These are phyloP conservation scores for Crax fasciolata DNA, from an alignment of 2,797 vertebrate genomes.

Conservation along the genomic window DNA sequence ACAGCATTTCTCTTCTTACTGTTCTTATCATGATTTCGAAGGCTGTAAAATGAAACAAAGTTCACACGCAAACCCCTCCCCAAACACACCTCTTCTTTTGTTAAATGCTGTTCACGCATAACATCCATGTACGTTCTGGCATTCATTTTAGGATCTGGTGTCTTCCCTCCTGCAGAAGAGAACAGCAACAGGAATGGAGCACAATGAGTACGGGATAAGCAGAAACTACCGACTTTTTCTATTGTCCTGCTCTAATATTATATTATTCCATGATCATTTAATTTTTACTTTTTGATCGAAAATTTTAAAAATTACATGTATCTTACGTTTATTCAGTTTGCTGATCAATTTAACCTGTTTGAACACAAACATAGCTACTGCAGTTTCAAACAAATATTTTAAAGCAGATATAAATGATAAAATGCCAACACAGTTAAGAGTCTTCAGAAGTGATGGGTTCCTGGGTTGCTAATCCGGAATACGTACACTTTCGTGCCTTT, in stretches of 20 bases:
- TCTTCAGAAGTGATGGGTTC: slow-evolving; percentile 99
- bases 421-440: slow-evolving; percentile 94
- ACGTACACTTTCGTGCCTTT: slow-evolving; percentile 99
- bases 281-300: slow-evolving; percentile 84
- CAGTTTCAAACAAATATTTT: slow-evolving; percentile 88
- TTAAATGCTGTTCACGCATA: slow-evolving; percentile 98
- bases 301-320: slow-evolving; percentile 83
- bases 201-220: slow-evolving; percentile 86
- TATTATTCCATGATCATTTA: slow-evolving; percentile 84
- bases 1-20: accelerated
- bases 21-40: not conserved
- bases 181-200: slow-evolving; percentile 95
- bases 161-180: slow-evolving; percentile 99
- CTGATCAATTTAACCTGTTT: slow-evolving; percentile 90
- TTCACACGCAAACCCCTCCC: not conserved
- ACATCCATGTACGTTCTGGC: slow-evolving; percentile 99
- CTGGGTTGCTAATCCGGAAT: slow-evolving; percentile 99
- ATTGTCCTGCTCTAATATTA: slow-evolving; percentile 85
- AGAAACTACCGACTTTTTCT: slow-evolving; percentile 75
- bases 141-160: slow-evolving; percentile 98
- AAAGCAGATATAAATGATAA: slow-evolving; percentile 94
- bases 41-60: not conserved
- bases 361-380: slow-evolving; percentile 89
- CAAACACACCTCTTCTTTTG: slow-evolving; percentile 94
- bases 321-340: slow-evolving; percentile 89